A percentile compares a stretch with the other conserved stretches of the same genome.
phyloP scores from a whole-genome alignment of 1,140 invertebrate genomes.

The Marisa cornuarietis region DNA sequence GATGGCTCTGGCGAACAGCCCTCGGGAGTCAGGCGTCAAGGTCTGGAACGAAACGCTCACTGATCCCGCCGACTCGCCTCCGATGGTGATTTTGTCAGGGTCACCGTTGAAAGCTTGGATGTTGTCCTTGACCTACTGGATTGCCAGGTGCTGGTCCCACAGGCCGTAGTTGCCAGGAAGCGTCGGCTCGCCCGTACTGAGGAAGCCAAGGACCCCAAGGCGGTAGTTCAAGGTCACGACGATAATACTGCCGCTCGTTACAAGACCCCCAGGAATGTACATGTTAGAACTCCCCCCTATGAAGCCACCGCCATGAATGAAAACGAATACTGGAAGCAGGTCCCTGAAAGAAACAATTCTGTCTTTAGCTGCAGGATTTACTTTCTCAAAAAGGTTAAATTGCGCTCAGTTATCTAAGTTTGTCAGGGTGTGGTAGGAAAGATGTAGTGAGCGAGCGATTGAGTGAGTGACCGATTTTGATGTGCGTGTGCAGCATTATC shows the following conservation, averaged over 20 bases:
- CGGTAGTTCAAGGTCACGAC: conserved; percentile 64
- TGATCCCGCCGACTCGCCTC: conserved; percentile 73
- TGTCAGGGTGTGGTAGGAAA: no score
- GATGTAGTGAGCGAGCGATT: no score
- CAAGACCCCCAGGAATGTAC: conserved; percentile 67
- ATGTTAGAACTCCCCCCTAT: background rate
- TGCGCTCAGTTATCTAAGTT: no score
- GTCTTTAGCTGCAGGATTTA: no score
- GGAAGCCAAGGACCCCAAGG: conserved; percentile 50
- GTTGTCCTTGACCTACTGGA: conserved; percentile 61
- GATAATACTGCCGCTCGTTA: conserved; percentile 43
- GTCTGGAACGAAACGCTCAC: conserved; percentile 32
- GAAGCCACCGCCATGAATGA: conserved; percentile 23
- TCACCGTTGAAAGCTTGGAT: conserved; percentile 73
- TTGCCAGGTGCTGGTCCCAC: conserved; percentile 59
- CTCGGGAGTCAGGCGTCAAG: conserved; percentile 35
- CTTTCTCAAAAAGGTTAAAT: no score
- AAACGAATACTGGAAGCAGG: conserved; percentile 18
- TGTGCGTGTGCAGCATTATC: no score
- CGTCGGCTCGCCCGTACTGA: conserved; percentile 50
- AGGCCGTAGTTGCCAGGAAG: conserved; percentile 63
- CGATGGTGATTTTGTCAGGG: conserved; percentile 74
- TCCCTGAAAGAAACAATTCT: no score
- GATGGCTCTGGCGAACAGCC: conserved; percentile 39
- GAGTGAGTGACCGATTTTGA: no score